Evolutionary conservation across 2,113 vertebrate species (phyloP), one percentile per base, ranked within the genome.

Genomic region (Spheniscus mendiculus): DNA sequence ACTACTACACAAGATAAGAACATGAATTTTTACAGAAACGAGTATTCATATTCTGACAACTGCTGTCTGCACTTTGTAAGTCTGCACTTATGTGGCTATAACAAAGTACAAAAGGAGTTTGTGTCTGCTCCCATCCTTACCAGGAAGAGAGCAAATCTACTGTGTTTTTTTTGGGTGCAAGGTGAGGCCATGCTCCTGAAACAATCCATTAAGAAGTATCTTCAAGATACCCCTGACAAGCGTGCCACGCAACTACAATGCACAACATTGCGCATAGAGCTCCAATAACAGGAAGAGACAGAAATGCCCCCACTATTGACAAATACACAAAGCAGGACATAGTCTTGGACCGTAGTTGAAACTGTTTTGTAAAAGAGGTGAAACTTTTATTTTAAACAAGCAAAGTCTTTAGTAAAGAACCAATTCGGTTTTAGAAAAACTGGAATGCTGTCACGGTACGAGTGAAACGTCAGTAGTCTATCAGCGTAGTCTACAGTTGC

Each of bases 181-280:
- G 61, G 14, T 58, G 25, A 86, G 55, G 23, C 29, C 34, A 22
- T 1, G 20, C 16, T 86, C 23, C 69, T 30, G 27, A 70, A 76
- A 58, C 62, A 65, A 40, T 23, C 36, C 34, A 14, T 32, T 32
- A n/a, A 12, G 36, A 76, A 71, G 19, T 18, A 52, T 15, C 40
- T 38, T 67, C 40, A 67, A 34, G 59, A 67, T 29, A 65, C 7
- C 63, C 25, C 30, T 25, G 29, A 58, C 62, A 65, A 90, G 44
- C 0, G 2, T 52, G 74, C 34, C 50, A 36, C n/a, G 56, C 56
- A 71, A 59, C 56, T 65, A 52, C 34, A 65, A 21, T 3, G 21
- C 12, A 59, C 85, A 53, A 19, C 52, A 53, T 2, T 14, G 38
- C 0, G 0, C 6, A 1, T 0, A 47, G 22, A 70, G 49, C 61